Percentiles rank a stretch among this genome's conserved stretches.
phyloP scores from a whole-genome alignment of 2,888 invertebrate species.

The Sinopyrophorus schimmeli region DNA sequence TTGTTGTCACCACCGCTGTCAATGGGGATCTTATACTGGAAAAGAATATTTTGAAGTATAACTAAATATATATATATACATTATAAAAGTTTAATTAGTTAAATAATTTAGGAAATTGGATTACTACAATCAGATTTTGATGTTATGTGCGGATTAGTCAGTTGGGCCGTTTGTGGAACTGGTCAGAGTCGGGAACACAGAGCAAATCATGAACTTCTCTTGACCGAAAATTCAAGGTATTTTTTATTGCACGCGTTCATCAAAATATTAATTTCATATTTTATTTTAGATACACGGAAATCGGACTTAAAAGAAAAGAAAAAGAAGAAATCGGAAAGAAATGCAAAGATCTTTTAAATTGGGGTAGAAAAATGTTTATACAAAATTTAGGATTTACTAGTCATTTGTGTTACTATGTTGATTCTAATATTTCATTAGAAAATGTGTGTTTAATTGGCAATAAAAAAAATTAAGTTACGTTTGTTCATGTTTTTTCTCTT shows the following conservation, averaged over 20 bases:
- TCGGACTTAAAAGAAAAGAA: constrained; percentile 54
- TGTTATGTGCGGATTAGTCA: constrained; percentile 77
- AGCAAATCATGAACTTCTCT: constrained; percentile 10
- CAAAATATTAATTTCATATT: not conserved
- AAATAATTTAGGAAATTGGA: constrained; percentile 57
- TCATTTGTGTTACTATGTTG: constrained; percentile 68
- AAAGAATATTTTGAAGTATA: constrained; percentile 61
- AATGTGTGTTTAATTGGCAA: constrained; percentile 76
- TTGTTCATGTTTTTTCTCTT: not conserved
- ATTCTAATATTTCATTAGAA: constrained; percentile 69
- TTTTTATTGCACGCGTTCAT: constrained; percentile 3
- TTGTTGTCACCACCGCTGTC: constrained; percentile 90
- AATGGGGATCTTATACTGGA: constrained; percentile 71
- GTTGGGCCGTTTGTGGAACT: constrained; percentile 87
- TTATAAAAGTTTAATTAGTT: constrained; percentile 8
- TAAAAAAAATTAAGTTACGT: constrained; percentile 37
- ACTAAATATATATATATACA: constrained; percentile 6
- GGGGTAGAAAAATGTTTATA: constrained; percentile 70
- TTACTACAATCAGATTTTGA: constrained; percentile 68
- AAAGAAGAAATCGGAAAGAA: constrained; percentile 69
- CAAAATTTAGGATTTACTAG: constrained; percentile 62
- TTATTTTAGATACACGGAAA: constrained; percentile 42
- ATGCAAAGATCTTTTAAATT: constrained; percentile 78
- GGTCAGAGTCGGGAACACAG: constrained; percentile 62
- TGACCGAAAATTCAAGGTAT: constrained; percentile 3